Base-by-base conservation (phyloP, 2,888 invertebrate species). In the Drosophila peninsularis region DNA sequence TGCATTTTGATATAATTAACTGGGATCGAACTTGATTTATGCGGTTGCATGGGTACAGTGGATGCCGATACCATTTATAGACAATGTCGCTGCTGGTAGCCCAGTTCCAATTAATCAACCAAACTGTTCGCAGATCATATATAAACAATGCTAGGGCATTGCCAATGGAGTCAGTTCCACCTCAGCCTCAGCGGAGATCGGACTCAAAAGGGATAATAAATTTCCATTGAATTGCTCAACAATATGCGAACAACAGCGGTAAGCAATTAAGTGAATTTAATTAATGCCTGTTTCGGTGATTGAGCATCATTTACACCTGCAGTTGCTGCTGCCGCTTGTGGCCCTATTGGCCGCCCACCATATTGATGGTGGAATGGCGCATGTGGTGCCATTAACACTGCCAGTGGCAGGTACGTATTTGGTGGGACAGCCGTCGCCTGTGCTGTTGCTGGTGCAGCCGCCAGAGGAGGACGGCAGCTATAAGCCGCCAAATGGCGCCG, bases 1-100 rank as follows among this genome's bases (percentile, higher is more conserved):
- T 32, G 44, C 49, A 71, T 37, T 61, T 73, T 75, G 77, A 54
- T 61, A 53, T 67, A 85, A 80, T 85, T 85, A 81, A 75, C 71
- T 66, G 62, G 63, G 72, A 65, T 66, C 57, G 69, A 77, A 71
- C 63, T 82, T 76, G 83, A 73, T 80, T 83, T 80, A 78, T 87
- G 71, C 77, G 71, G 55, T 47, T 63, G 62, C 56, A 56, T 53
- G 63, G 55, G 53, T 36, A 45, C 58, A 62, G 80, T 76, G 44
- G 62, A 62, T 70, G 81, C 78, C 53, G 80, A 83, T 62, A 47
- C 88, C 82, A 82, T 83, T 78, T 82, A 88, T 86, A 86, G 82
- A 66, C 81, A 82, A 61, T 56, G 62, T 55, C 58, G 41, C 24
- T 19, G 54, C 47, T 62, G 32, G 47, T 41, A 61, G 14, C 47